A percentile compares a stretch with the other conserved stretches of the same genome.
phyloP scores from a whole-genome alignment of 2,797 vertebrate genomes.

The Notamacropus eugenii region DNA sequence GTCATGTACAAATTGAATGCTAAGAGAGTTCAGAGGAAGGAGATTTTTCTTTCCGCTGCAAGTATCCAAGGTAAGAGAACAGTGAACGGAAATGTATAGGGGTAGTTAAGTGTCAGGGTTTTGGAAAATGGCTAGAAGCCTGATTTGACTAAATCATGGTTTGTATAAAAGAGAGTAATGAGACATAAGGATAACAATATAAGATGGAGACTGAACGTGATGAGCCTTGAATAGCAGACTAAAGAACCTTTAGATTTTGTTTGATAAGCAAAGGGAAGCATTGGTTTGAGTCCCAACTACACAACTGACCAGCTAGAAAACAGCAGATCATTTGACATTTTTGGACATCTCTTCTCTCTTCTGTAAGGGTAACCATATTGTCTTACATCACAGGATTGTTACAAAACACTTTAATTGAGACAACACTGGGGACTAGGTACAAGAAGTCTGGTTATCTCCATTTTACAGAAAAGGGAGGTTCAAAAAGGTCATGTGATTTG shows the following conservation, averaged over 20 bases:
- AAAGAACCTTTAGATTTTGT: background rate
- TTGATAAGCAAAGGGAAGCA: background rate
- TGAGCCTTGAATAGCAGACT: background rate
- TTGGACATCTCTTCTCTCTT: background rate
- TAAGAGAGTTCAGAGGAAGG: background rate
- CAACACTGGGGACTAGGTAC: background rate
- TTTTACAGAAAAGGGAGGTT: constrained; percentile 12
- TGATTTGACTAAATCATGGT: background rate
- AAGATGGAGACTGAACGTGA: background rate
- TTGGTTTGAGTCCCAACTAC: background rate
- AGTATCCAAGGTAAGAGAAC: background rate
- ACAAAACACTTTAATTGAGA: background rate
- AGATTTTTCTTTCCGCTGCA: background rate
- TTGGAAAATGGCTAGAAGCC: background rate
- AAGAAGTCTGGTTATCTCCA: background rate
- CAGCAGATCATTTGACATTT: background rate
- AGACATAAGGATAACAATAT: background rate
- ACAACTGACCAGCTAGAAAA: background rate
- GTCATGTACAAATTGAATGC: background rate
- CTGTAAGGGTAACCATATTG: background rate
- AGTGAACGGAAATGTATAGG: background rate
- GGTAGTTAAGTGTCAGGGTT: background rate
- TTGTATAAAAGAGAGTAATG: background rate
- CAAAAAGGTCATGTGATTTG: background rate
- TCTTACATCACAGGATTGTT: background rate